These are phyloP conservation scores for Gerris buenoi DNA, from an alignment of 1,140 invertebrate genomes.

Conservation along the genomic window DNA sequence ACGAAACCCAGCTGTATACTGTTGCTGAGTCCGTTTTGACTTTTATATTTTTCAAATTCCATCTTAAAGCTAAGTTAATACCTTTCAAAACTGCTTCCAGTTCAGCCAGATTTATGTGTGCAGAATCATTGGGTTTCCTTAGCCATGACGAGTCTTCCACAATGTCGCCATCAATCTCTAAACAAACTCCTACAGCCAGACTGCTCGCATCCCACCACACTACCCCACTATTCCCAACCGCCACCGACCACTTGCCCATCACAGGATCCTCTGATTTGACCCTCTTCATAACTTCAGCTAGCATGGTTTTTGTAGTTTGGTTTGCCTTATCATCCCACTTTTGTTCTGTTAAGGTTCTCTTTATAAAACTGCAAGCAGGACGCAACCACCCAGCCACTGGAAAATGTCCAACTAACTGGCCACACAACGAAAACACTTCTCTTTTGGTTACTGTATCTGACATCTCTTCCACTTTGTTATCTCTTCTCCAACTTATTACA, in stretches of 20 bases:
- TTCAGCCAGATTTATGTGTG: neutral
- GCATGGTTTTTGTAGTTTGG: neutral
- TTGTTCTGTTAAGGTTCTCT: slow-evolving; percentile 1
- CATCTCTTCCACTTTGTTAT: slow-evolving; percentile 7
- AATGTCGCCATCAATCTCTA: neutral
- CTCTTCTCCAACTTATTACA: slow-evolving; percentile 1
- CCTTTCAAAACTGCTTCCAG: neutral
- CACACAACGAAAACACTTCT: slow-evolving; percentile 7
- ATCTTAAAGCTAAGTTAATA: neutral
- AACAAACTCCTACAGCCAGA: neutral
- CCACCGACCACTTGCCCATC: neutral
- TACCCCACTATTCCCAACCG: neutral
- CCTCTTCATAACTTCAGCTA: slow-evolving; percentile 1
- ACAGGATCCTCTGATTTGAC: neutral
- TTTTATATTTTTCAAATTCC: neutral
- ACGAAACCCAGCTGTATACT: neutral
- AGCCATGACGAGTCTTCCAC: neutral
- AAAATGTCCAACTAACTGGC: slow-evolving; percentile 7
- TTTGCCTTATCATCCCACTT: slow-evolving; percentile 1
- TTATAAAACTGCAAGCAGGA: slow-evolving; percentile 8
- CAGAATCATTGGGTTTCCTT: neutral
- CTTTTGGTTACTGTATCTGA: slow-evolving; percentile 1
- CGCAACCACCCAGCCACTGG: slow-evolving; percentile 4
- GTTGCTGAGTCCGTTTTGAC: neutral
- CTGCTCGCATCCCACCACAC: neutral